Percentiles rank a stretch among this genome's conserved stretches.
phyloP scores from a whole-genome alignment of 1,140 invertebrate genomes.

The Tachypleus tridentatus region DNA sequence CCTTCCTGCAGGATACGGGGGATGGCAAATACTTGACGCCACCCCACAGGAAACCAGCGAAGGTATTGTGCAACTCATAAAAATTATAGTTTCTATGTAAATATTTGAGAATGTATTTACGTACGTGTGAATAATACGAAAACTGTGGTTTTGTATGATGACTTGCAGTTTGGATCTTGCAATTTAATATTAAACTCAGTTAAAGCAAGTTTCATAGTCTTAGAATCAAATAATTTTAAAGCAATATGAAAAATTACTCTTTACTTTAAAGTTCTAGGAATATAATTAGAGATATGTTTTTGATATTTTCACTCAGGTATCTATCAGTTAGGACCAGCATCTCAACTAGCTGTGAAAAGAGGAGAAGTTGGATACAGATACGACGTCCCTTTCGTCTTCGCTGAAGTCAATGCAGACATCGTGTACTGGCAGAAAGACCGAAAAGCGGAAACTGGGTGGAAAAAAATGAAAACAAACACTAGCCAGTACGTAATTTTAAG shows the following conservation, averaged over 20 bases:
- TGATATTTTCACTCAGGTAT: constrained; percentile 4
- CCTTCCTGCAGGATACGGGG: constrained; percentile 50
- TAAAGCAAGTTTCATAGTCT: too few relatives aligned
- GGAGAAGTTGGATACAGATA: constrained; percentile 54
- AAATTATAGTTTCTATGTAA: too few relatives aligned
- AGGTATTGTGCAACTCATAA: constrained; percentile 24
- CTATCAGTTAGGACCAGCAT: constrained; percentile 47
- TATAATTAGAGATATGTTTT: too few relatives aligned
- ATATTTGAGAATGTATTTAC: too few relatives aligned
- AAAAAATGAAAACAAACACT: constrained; percentile 27
- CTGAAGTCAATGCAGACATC: constrained; percentile 65
- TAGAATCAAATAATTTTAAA: too few relatives aligned
- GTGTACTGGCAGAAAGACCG: constrained; percentile 36
- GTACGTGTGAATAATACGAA: too few relatives aligned
- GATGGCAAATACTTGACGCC: constrained; percentile 88
- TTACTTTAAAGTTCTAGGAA: too few relatives aligned
- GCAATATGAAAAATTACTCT: too few relatives aligned
- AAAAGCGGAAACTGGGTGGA: constrained; percentile 19
- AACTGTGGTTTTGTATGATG: too few relatives aligned
- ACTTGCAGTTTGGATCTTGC: too few relatives aligned
- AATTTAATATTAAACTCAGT: too few relatives aligned
- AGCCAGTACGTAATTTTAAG: constrained; percentile 24
- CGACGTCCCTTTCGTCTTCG: constrained; percentile 59
- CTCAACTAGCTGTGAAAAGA: constrained; percentile 50
- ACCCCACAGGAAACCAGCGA: constrained; percentile 74